Conservation (phyloP, 2,888 invertebrate species). For the Spisula solida region DNA sequence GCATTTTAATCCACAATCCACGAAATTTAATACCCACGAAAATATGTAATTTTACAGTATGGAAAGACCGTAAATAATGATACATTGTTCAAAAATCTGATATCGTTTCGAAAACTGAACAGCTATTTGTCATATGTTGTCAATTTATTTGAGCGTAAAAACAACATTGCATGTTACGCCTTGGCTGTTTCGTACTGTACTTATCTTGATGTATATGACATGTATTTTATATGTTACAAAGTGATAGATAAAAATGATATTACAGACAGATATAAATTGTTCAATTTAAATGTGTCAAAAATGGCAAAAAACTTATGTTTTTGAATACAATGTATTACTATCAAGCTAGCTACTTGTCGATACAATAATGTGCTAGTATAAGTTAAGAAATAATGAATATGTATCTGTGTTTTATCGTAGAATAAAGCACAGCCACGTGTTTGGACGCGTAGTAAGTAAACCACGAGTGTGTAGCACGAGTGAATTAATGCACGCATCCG, state of each 20-base stretch:
- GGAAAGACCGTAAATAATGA: neutral
- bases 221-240: neutral
- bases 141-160: neutral
- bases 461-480: too few species aligned
- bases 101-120: neutral
- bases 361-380: too few species aligned
- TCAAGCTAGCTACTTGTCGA: too few species aligned
- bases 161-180: constrained; percentile 2
- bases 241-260: neutral
- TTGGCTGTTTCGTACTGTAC: neutral
- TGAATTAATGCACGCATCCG: too few species aligned
- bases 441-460: too few species aligned
- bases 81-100: neutral
- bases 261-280: neutral
- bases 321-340: too few species aligned
- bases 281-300: constrained; percentile 14
- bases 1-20: too few species aligned
- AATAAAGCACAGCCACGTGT: too few species aligned
- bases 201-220: neutral
- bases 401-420: too few species aligned
- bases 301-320: neutral
- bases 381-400: too few species aligned
- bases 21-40: too few species aligned
- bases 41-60: too few species aligned
- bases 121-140: constrained; percentile 1